These are phyloP conservation scores for Colostygia pectinataria DNA, from an alignment of 2,888 invertebrate species.

Conservation along the genomic window DNA sequence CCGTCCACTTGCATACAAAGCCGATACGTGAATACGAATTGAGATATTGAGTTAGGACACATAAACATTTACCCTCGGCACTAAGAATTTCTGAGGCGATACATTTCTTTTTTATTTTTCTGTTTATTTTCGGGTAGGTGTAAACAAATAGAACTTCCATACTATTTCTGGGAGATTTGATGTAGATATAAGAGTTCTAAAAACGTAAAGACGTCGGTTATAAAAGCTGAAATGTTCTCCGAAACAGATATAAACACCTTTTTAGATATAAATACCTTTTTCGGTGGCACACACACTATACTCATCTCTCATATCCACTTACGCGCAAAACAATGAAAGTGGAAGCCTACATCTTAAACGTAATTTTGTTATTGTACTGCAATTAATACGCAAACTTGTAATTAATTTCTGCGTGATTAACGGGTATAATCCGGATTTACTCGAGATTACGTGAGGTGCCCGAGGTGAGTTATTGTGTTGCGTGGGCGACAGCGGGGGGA, in stretches of 20 bases:
- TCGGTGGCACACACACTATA: neutral
- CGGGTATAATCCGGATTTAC: conserved; percentile 81
- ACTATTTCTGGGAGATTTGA: neutral
- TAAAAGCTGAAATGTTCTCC: no score
- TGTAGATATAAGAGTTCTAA: neutral
- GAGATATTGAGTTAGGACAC: conserved; percentile 72
- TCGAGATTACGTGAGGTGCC: conserved; percentile 78
- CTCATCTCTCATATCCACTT: conserved; percentile 2
- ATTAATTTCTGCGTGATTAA: conserved; percentile 82
- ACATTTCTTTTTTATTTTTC: conserved; percentile 40
- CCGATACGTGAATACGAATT: conserved; percentile 75
- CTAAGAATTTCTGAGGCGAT: conserved; percentile 44
- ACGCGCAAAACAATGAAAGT: conserved; percentile 20
- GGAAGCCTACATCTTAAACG: conserved; percentile 52
- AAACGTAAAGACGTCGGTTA: no score
- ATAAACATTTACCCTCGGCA: conserved; percentile 66
- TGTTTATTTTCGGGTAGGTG: conserved; percentile 29
- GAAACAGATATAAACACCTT: no score
- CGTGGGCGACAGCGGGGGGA: conserved; percentile 52
- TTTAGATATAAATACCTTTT: neutral
- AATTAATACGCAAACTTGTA: conserved; percentile 82
- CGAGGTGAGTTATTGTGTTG: conserved; percentile 76
- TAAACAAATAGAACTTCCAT: conserved; percentile 15
- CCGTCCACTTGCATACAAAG: conserved; percentile 82
- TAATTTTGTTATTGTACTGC: conserved; percentile 77